A percentile compares a stretch with the other conserved stretches of the same genome.
phyloP scores from a whole-genome alignment of 1,140 invertebrate genomes.

The Ostrea denselamellosa region DNA sequence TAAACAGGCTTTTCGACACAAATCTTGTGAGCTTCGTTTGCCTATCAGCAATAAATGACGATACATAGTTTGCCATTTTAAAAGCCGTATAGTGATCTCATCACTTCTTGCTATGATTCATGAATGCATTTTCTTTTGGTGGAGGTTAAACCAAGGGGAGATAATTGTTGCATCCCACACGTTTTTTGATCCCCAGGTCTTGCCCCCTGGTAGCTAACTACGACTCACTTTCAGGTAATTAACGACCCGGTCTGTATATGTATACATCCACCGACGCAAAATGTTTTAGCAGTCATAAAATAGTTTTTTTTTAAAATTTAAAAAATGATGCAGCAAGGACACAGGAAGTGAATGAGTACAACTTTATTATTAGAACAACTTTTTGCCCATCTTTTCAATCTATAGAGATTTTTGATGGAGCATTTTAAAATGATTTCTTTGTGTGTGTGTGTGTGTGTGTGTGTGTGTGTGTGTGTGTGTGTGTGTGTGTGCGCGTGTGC shows the following conservation, averaged over 20 bases:
- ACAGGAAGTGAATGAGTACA: no score
- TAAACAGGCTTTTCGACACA: not conserved
- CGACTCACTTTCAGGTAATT: not conserved
- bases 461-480: no score
- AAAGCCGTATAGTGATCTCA: not conserved
- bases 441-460: no score
- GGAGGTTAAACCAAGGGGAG: constrained; percentile 13
- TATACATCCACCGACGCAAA: constrained; percentile 15
- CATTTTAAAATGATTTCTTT: no score
- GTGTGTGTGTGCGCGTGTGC: no score
- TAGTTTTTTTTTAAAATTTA: not conserved
- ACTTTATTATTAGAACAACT: no score
- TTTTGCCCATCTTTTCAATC: no score
- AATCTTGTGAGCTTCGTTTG: not conserved
- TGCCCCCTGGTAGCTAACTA: not conserved
- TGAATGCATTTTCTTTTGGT: not conserved
- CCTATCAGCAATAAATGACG: constrained; percentile 32
- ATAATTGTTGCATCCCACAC: constrained; percentile 26
- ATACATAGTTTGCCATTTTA: not conserved
- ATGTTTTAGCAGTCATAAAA: not conserved
- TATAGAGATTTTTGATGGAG: no score
- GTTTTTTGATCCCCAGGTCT: not conserved
- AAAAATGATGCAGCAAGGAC: no score
- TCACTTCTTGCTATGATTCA: not conserved
- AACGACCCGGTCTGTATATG: not conserved